Evolutionary conservation across 2,113 vertebrate genomes (phyloP).

Genomic region (Heptranchias perlo): DNA sequence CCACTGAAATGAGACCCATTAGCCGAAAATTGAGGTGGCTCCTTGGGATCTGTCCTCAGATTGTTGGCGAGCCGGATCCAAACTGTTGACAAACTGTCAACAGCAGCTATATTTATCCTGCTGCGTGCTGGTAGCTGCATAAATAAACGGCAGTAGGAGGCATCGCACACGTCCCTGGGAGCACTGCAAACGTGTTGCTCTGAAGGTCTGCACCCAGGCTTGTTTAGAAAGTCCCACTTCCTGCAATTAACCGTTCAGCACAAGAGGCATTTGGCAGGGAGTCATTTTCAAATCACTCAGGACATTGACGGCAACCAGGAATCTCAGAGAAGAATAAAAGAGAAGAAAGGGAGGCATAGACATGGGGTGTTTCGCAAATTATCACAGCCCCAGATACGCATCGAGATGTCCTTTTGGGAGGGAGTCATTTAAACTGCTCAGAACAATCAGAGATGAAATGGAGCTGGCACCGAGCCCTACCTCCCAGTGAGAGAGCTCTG

Average conservation of each 20-base stretch:
- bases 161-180: neutral
- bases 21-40: neutral
- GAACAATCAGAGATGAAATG: neutral
- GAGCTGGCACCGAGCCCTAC: neutral
- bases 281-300: neutral
- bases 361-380: neutral
- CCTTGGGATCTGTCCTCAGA: neutral
- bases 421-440: neutral
- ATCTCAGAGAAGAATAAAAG: neutral
- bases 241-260: neutral
- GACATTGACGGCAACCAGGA: neutral
- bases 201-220: neutral
- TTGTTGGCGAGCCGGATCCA: neutral
- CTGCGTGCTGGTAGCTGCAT: neutral
- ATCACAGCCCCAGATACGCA: neutral
- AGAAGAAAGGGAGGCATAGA: neutral
- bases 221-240: constrained; percentile 5
- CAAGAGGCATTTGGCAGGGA: neutral
- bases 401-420: neutral
- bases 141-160: neutral
- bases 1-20: constrained; percentile 8
- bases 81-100: neutral
- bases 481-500: neutral
- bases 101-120: neutral
- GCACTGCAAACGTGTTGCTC: neutral